Conservation (phyloP, 2,113 vertebrate genomes). For the Cynopterus brachyotis region DNA sequence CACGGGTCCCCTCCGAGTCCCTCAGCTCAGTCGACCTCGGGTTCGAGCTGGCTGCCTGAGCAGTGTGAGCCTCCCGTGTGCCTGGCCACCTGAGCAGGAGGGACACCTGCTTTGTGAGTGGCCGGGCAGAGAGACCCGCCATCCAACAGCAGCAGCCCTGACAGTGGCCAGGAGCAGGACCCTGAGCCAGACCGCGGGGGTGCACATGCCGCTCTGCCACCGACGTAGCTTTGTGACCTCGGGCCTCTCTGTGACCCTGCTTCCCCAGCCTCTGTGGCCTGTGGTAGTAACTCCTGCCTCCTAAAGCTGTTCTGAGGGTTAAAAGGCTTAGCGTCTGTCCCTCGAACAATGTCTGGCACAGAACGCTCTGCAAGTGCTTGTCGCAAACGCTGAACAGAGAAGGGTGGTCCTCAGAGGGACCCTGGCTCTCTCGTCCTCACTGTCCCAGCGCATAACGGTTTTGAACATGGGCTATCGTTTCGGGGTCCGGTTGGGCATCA, state of each 20-base stretch:
- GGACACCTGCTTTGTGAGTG: background rate
- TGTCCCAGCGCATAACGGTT: background rate
- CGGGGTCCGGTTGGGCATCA: background rate
- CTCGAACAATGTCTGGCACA: no score
- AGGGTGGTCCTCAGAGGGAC: background rate
- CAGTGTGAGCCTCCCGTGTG: background rate
- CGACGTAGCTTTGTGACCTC: background rate
- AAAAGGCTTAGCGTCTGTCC: background rate
- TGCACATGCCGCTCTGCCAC: background rate
- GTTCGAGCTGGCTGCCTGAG: background rate
- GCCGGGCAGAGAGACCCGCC: background rate
- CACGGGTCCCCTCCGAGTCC: background rate
- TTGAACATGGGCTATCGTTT: background rate
- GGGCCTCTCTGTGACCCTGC: background rate
- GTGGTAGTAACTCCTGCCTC: background rate
- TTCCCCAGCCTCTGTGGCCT: background rate
- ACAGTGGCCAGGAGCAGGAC: background rate
- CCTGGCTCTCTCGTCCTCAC: background rate
- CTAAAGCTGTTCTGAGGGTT: background rate
- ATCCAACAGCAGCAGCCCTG: no score
- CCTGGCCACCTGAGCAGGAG: no score
- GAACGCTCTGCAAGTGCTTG: background rate
- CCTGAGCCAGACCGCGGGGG: background rate
- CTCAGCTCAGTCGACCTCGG: background rate
- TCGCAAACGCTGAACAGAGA: background rate